These are phyloP conservation scores for Fundulus diaphanus DNA, from an alignment of 2,797 vertebrate species.

Conservation along the genomic window DNA sequence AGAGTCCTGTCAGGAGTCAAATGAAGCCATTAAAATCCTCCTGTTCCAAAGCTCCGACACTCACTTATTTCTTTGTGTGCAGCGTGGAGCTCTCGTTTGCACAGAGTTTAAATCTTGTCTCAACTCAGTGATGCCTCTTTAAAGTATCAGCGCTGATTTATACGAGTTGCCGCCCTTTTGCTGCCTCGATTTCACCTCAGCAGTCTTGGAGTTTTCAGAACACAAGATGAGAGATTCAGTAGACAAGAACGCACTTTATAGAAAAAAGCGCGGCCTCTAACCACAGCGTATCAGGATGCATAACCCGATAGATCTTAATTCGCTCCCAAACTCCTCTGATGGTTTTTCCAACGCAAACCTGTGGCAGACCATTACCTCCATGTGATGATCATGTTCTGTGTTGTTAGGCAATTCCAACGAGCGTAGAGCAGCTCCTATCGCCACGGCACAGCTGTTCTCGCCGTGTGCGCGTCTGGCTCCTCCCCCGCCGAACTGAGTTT, in stretches of 20 bases:
- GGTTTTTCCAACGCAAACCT: conserved; percentile 8
- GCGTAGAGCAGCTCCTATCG: conserved; percentile 49
- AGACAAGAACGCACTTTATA: background rate
- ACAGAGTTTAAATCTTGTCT: conserved; percentile 10
- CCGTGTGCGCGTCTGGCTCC: conserved; percentile 35
- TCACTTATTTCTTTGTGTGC: conserved; percentile 45
- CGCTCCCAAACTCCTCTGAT: conserved; percentile 2
- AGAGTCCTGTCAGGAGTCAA: conserved; percentile 72
- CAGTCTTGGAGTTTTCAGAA: background rate
- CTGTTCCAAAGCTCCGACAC: conserved; percentile 40
- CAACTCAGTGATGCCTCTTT: conserved; percentile 11
- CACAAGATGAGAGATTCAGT: background rate
- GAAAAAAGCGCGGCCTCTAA: background rate
- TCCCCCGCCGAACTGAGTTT: conserved; percentile 38
- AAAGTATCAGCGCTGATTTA: conserved; percentile 20
- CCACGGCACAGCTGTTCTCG: conserved; percentile 57
- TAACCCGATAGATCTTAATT: conserved; percentile 16
- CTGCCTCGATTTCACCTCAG: background rate
- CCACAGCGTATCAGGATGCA: background rate
- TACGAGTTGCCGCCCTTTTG: background rate
- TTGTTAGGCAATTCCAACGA: conserved; percentile 56
- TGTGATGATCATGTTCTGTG: conserved; percentile 58
- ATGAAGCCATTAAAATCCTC: conserved; percentile 73
- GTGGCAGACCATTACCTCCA: conserved; percentile 44
- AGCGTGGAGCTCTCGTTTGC: conserved; percentile 15